Evolutionary conservation across 1,140 invertebrate species (phyloP).

Genomic region (Penaeus vannamei): DNA sequence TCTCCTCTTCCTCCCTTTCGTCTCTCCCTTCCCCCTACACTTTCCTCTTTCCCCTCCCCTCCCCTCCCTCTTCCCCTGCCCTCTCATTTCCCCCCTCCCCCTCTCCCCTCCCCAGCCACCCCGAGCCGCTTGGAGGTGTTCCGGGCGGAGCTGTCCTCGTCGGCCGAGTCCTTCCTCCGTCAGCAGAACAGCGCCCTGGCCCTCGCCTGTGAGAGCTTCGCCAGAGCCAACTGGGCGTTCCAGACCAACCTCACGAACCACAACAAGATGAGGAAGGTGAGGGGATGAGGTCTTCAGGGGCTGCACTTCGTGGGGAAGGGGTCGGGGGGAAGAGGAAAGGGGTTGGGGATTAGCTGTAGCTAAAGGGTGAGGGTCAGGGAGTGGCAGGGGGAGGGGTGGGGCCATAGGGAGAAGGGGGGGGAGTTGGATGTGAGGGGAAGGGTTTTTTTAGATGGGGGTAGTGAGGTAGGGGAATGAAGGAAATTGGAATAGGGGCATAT

Average conservation of each 20-base stretch:
- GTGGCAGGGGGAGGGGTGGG: neutral
- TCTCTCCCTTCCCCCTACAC: neutral
- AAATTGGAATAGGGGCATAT: no score
- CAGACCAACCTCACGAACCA: constrained; percentile 21
- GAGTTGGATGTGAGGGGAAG: neutral
- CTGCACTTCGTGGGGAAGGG: neutral
- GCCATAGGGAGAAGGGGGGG: neutral
- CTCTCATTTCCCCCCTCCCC: neutral
- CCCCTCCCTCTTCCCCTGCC: neutral
- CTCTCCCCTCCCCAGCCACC: neutral
- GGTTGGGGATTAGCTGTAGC: no score
- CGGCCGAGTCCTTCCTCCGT: neutral
- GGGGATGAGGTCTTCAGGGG: neutral
- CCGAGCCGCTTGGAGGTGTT: neutral
- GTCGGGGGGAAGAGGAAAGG: no score
- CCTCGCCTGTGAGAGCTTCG: neutral
- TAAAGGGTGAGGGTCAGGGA: no score
- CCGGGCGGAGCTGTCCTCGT: neutral
- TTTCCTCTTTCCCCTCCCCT: neutral
- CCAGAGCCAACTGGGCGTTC: neutral
- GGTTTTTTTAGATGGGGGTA: neutral
- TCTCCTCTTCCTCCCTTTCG: no score
- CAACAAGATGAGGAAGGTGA: neutral
- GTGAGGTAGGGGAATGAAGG: no score
- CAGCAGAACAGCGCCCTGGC: neutral